These are phyloP conservation scores for Brachionus sp. DNA, from an alignment of 1,140 invertebrate genomes.

Conservation along the genomic window DNA sequence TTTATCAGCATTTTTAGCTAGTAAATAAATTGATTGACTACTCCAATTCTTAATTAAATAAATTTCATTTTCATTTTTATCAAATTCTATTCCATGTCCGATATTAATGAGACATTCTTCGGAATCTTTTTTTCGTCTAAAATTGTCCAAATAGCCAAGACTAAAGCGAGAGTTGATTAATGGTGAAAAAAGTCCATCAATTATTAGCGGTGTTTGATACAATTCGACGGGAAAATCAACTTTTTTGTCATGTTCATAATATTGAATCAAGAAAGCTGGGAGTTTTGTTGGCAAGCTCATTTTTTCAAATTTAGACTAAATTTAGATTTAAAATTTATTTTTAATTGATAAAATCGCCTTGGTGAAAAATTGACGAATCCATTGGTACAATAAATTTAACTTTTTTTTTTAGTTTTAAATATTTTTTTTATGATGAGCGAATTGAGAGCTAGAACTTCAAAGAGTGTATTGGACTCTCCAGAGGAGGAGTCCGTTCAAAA, in stretches of 20 bases:
- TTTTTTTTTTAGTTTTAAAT: neutral
- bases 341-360: neutral
- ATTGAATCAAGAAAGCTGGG: neutral
- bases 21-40: neutral
- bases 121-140: neutral
- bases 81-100: neutral
- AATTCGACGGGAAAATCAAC: slow-evolving; percentile 21
- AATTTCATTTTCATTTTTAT: neutral
- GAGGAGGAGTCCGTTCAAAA: neutral
- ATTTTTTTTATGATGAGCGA: neutral
- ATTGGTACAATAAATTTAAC: neutral
- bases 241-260: slow-evolving; percentile 30
- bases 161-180: neutral
- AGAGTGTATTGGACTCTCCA: neutral
- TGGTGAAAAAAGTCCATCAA: neutral
- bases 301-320: neutral
- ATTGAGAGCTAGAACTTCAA: neutral
- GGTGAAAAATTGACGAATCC: neutral
- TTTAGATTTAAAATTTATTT: neutral
- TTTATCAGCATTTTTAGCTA: neutral
- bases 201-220: neutral
- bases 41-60: neutral
- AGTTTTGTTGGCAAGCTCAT: neutral
- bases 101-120: neutral
- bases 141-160: slow-evolving; percentile 10